Evolutionary conservation across 2,888 invertebrate species (phyloP), one percentile per base, ranked within the genome.

Genomic region (Cyclophora punctaria): DNA sequence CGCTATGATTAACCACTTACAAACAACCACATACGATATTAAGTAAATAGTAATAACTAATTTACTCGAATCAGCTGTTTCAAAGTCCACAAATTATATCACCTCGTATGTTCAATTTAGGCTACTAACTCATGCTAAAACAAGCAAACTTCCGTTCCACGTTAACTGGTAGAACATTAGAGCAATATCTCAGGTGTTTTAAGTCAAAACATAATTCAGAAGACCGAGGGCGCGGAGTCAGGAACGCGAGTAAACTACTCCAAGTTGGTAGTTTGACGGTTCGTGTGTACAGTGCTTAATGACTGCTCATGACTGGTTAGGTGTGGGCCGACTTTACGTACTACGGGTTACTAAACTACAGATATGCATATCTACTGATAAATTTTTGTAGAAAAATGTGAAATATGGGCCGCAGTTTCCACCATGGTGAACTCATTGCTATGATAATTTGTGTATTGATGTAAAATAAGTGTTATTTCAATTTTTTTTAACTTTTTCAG

Each of bases 271-370:
- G 57, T 59, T 59, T 52, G 56, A 55, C 53, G 49, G 56, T 48
- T 48, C 51, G 48, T 58, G 55, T 56, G 51, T 50, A 52, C 55
- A 50, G 50, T 40, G 48, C 50, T 49, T 57, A 57, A 57, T 58
- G 56, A 59, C 55, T 61, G 59, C 53, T 52, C 53, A 59, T 59
- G 59, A 55, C 57, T 59, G 52, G 41, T 45, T 49, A 55, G 49
- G 47, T 41, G 35, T 5, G 44, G 3, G 50, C 35, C 49, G 48
- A 35, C 42, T 44, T 55, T 20, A 20, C 20, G 2, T 20, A 20
- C 20, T 1, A 20, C 20, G 20, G 20, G 20, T 20, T 20, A 20
- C 1, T 20, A 20, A 20, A 20, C 20, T 1, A 20, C 20, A 1
- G 1, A 20, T 20, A 20, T 20, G 20, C 2, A 20, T 20, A 20